phyloP scores from a whole-genome alignment of 2,797 vertebrate genomes.

The Macropodus opercularis region DNA sequence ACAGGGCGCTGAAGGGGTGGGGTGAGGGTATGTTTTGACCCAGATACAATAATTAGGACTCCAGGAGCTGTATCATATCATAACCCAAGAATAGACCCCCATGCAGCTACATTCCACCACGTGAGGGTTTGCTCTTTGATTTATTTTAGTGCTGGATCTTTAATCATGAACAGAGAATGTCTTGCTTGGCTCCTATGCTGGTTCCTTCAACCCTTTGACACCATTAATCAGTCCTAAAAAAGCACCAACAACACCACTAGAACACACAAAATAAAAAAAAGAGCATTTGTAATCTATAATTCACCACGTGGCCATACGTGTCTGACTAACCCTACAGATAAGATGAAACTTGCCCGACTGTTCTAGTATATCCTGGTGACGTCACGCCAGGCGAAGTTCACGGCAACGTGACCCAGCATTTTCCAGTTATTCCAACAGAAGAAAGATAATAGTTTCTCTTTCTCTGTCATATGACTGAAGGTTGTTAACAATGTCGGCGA shows the following conservation, averaged over 20 bases:
- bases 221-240: not conserved
- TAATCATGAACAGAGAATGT: not conserved
- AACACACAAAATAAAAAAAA: not conserved
- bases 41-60: slow-evolving; percentile 58
- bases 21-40: slow-evolving; percentile 59
- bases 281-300: no score
- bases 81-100: slow-evolving; percentile 48
- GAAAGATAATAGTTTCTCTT: not conserved
- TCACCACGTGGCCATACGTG: not conserved
- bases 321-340: not conserved
- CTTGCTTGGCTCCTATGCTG: not conserved
- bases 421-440: not conserved
- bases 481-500: not conserved
- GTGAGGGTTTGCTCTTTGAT: slow-evolving; percentile 5
- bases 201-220: not conserved
- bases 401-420: not conserved
- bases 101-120: slow-evolving; percentile 7
- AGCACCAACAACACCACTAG: not conserved
- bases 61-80: slow-evolving; percentile 38
- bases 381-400: not conserved
- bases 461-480: not conserved
- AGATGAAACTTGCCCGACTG: no score
- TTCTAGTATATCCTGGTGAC: not conserved
- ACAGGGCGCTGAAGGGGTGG: slow-evolving; percentile 48
- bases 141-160: slow-evolving; percentile 7